A percentile compares a stretch with the other conserved stretches of the same genome.
Evolutionary conservation across 64 coral and sea anemone genomes (phyloP).

Genomic region (Astreopora myriophthalma): DNA sequence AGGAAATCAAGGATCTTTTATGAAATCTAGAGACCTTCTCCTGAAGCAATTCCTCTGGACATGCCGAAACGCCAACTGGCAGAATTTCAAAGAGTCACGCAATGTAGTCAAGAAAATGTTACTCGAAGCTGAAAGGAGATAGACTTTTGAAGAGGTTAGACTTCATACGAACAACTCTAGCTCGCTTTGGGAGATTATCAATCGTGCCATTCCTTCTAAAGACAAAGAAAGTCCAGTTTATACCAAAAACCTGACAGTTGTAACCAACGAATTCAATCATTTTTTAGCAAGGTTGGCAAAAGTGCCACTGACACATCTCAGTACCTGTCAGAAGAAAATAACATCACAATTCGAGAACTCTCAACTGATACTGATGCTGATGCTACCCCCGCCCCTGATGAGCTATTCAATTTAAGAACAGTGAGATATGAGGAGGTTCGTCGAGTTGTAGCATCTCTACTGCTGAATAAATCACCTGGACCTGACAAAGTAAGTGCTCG

Average conservation of each 20-base stretch:
- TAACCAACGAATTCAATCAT: too few species aligned
- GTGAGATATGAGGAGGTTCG: too few species aligned
- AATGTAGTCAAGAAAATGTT: slow-evolving; percentile 17
- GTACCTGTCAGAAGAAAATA: background rate
- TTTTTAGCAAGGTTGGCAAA: too few species aligned
- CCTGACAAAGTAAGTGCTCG: too few species aligned
- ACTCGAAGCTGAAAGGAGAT: slow-evolving; percentile 30
- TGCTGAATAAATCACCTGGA: too few species aligned
- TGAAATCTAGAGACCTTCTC: slow-evolving; percentile 5
- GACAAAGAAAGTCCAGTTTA: background rate
- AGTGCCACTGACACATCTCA: too few species aligned
- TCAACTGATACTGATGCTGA: background rate
- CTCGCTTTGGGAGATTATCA: slow-evolving; percentile 33
- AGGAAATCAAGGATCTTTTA: slow-evolving; percentile 18
- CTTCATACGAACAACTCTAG: slow-evolving; percentile 16
- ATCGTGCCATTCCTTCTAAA: background rate
- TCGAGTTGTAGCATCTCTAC: too few species aligned
- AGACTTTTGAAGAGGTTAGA: slow-evolving; percentile 26
- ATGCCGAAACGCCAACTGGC: background rate
- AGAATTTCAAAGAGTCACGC: background rate
- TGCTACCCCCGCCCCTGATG: background rate
- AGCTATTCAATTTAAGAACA: too few species aligned
- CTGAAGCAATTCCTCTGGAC: background rate
- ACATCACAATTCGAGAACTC: slow-evolving; percentile 12
- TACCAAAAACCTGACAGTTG: too few species aligned